phyloP scores from a whole-genome alignment of 1,140 invertebrate genomes.

The Magallana ariakensis region DNA sequence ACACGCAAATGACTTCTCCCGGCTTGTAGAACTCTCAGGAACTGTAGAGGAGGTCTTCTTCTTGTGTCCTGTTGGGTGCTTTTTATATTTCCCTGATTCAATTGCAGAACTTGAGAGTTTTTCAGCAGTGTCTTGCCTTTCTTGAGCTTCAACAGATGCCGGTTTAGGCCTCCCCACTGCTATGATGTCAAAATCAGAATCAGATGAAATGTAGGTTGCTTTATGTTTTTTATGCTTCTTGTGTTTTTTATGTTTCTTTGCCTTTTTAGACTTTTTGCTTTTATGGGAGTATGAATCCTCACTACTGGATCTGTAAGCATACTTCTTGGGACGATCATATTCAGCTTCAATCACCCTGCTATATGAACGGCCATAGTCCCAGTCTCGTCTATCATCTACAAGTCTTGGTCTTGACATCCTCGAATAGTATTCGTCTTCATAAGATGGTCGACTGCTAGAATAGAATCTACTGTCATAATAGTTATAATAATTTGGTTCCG shows the following conservation, averaged over 20 bases:
- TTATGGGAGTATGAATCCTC: slow-evolving; percentile 27
- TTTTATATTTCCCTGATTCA: slow-evolving; percentile 24
- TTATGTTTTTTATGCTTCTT: slow-evolving; percentile 61
- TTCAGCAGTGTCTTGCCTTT: not conserved
- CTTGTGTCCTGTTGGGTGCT: slow-evolving; percentile 43
- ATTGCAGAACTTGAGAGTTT: not conserved
- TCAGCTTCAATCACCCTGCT: slow-evolving; percentile 19
- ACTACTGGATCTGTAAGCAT: slow-evolving; percentile 43
- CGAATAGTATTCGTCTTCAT: not conserved
- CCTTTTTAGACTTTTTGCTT: slow-evolving; percentile 38
- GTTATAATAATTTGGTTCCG: not conserved
- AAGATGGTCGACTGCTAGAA: slow-evolving; percentile 15
- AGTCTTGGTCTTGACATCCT: slow-evolving; percentile 40
- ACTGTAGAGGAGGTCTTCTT: slow-evolving; percentile 17
- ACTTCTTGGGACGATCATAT: slow-evolving; percentile 30
- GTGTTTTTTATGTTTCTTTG: slow-evolving; percentile 55
- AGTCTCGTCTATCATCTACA: slow-evolving; percentile 30
- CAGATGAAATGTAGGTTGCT: slow-evolving; percentile 33
- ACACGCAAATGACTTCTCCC: not conserved
- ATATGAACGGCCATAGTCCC: slow-evolving; percentile 21
- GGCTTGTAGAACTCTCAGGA: not conserved
- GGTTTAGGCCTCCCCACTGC: not conserved
- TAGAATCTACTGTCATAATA: slow-evolving; percentile 18
- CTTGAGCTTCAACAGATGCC: not conserved
- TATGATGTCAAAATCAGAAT: slow-evolving; percentile 44